These are phyloP conservation scores for Onychostoma macrolepis DNA, from an alignment of 2,113 vertebrate genomes.

Conservation along the genomic window DNA sequence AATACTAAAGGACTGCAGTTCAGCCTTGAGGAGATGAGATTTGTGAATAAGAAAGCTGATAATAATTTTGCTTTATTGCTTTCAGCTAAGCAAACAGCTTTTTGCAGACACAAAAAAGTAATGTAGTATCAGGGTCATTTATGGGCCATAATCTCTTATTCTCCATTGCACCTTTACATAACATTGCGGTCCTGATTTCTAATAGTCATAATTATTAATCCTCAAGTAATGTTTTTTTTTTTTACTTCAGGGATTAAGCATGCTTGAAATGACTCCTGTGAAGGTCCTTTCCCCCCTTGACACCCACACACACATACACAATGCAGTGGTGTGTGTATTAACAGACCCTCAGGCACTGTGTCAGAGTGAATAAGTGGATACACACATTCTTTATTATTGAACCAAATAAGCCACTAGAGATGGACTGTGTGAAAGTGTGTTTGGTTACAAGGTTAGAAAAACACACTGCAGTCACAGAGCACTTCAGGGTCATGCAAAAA, in stretches of 20 bases:
- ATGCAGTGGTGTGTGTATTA: constrained; percentile 45
- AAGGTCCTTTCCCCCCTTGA: neutral
- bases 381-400: constrained; percentile 49
- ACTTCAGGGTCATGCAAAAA: constrained; percentile 4
- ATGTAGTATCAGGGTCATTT: neutral
- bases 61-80: neutral
- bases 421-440: constrained; percentile 4
- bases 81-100: neutral
- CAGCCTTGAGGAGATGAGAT: neutral
- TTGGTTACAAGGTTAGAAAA: constrained; percentile 35
- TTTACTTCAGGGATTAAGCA: neutral
- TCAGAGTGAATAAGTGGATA: constrained; percentile 46
- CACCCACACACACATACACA: neutral
- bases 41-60: neutral
- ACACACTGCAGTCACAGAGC: neutral
- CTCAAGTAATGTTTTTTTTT: neutral
- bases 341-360: constrained; percentile 48
- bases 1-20: neutral
- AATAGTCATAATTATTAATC: constrained; percentile 1
- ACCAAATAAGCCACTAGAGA: constrained; percentile 47
- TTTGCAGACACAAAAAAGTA: neutral
- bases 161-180: neutral
- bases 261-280: constrained; percentile 2
- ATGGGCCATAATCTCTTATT: neutral
- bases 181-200: neutral